Evolutionary conservation across 2,797 vertebrate species (phyloP).

Genomic region (Arctocebus calabarensis): DNA sequence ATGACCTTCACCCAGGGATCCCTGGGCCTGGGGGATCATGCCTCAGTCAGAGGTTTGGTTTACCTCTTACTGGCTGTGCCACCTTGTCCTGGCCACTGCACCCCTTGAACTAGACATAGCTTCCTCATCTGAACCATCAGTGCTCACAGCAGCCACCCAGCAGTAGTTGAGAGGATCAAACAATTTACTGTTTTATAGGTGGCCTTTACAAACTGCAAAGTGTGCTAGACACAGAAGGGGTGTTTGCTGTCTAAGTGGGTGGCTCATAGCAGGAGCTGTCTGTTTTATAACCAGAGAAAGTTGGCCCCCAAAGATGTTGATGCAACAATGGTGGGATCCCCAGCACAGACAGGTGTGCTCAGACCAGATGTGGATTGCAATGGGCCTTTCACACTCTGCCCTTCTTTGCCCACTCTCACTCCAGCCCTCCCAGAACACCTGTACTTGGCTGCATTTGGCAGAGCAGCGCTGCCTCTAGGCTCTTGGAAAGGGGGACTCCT

Average conservation of each 20-base stretch:
- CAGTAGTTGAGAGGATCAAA: not conserved
- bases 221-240: not conserved
- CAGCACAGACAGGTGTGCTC: not conserved
- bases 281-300: not conserved
- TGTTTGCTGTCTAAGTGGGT: not conserved
- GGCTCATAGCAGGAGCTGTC: not conserved
- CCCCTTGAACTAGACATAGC: not conserved
- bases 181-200: not conserved
- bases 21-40: not conserved
- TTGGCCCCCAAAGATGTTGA: not conserved
- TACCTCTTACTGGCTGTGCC: not conserved
- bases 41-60: not conserved
- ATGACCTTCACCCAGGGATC: not conserved
- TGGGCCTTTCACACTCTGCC: not conserved
- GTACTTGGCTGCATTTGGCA: not conserved
- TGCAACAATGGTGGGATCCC: not conserved
- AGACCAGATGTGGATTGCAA: not conserved
- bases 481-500: not conserved
- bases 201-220: slow-evolving; percentile 1
- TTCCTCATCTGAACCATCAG: not conserved
- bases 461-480: not conserved
- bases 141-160: not conserved
- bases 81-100: not conserved
- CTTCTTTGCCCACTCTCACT: not conserved
- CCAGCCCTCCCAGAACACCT: not conserved